phyloP scores from a whole-genome alignment of 1,140 invertebrate genomes.

The Plutomurus gul region DNA sequence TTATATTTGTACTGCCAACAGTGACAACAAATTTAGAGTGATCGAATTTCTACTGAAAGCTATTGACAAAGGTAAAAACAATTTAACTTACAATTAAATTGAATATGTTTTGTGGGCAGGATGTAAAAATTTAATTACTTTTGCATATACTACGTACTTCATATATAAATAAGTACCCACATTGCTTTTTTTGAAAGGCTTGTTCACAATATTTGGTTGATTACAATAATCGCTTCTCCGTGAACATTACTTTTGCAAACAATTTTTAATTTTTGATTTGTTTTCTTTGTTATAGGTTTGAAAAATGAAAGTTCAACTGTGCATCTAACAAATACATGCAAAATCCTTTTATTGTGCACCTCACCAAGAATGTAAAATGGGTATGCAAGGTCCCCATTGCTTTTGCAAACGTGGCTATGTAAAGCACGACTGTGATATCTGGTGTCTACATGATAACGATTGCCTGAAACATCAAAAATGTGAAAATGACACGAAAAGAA shows the following conservation, averaged over 20 bases:
- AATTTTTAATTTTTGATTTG: no score
- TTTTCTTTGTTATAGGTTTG: no score
- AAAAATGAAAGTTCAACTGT: neutral
- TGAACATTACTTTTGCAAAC: no score
- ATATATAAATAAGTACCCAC: no score
- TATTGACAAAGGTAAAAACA: neutral
- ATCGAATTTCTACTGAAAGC: neutral
- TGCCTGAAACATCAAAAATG: slow-evolving; percentile 5
- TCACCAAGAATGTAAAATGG: neutral
- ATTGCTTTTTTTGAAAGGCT: no score
- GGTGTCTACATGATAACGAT: neutral
- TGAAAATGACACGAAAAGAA: neutral
- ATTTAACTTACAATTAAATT: no score
- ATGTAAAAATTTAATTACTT: no score
- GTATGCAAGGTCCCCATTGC: neutral
- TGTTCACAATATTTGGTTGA: no score
- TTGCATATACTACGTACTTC: no score
- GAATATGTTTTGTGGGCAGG: no score
- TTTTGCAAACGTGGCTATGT: neutral
- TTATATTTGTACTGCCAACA: neutral
- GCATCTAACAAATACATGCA: neutral
- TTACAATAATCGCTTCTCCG: no score
- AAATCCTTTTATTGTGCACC: neutral
- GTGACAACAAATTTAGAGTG: neutral
- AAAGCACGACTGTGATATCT: neutral